Base-by-base conservation (phyloP, 2,113 vertebrate genomes). In the Panurus biarmicus region DNA sequence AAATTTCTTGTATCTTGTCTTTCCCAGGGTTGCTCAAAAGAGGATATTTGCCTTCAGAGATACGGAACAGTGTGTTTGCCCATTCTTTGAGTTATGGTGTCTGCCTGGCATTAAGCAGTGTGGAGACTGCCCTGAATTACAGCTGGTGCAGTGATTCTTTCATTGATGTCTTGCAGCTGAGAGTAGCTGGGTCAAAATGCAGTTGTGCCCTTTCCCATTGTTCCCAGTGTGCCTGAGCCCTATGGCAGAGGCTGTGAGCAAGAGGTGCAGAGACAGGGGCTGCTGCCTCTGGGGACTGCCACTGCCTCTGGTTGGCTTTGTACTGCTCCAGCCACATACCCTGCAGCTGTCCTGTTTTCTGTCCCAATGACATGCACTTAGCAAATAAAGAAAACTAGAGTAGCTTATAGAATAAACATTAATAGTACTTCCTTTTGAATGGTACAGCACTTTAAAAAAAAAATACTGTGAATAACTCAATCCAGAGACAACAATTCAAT, bases 321-420 rank as follows among this genome's bases (percentile, higher is more conserved):
- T 58, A 2, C 58, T 64, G 47, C 85, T 69, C 1, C 2, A 31
- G 33, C 22, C 62, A 5, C 0, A 0, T 16, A 22, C 22, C 8
- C 36, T 9, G 14, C 8, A 17, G 42, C 54, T 93, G 71, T 58
- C 54, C 62, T 87, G 26, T 15, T 65, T 62, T 69, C 71, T 82
- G 13, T 79, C 54, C 51, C 62, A 22, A 3, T 58, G 26, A 33
- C 38, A 12, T 29, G 22, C 13, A 17, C 19, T 33, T 74, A 33
- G 51, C 61, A 71, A 72, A 42, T 56, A 48, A 58, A 36, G 42
- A 69, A 65, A 82, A 60, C 17, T n/a, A 29, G 44, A 51, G 8
- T 12, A 28, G 31, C 25, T 87, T 73, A 17, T 7, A 61, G n/a
- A 75, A 61, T 48, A 65, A 77, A 76, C 77, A 51, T 13, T 10